Conservation (phyloP, 2,888 invertebrate genomes). For the Tubulanus polymorphus region DNA sequence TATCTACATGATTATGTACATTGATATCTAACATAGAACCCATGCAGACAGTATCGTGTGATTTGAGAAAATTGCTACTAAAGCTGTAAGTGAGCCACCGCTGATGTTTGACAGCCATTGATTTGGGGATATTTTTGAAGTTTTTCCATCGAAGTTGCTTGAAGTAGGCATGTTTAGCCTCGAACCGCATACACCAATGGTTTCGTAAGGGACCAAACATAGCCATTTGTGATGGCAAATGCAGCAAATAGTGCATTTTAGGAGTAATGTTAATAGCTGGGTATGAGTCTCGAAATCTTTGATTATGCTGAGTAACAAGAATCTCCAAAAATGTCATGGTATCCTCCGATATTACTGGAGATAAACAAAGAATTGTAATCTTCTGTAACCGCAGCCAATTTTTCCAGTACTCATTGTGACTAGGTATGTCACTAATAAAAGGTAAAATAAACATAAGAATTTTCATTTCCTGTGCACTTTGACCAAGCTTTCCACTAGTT, state of each 20-base stretch:
- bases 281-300: not conserved
- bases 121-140: not conserved
- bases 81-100: too few species aligned
- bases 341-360: not conserved
- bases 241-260: not conserved
- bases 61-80: too few species aligned
- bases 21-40: too few species aligned
- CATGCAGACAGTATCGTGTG: too few species aligned
- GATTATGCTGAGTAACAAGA: not conserved
- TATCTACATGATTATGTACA: too few species aligned
- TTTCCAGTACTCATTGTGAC: not conserved
- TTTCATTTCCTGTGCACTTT: slow-evolving; percentile 9
- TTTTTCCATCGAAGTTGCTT: not conserved
- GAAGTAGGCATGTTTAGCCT: not conserved
- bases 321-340: not conserved
- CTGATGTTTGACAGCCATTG: not conserved
- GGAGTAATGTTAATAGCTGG: not conserved
- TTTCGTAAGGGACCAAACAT: not conserved
- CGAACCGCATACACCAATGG: not conserved
- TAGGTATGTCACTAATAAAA: slow-evolving; percentile 1
- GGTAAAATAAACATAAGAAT: slow-evolving; percentile 7
- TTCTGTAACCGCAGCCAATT: not conserved
- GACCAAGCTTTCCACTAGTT: too few species aligned
- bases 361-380: not conserved
- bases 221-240: not conserved